Base-by-base conservation (phyloP, 2,113 vertebrate species). In the Cynoglossus semilaevis region DNA sequence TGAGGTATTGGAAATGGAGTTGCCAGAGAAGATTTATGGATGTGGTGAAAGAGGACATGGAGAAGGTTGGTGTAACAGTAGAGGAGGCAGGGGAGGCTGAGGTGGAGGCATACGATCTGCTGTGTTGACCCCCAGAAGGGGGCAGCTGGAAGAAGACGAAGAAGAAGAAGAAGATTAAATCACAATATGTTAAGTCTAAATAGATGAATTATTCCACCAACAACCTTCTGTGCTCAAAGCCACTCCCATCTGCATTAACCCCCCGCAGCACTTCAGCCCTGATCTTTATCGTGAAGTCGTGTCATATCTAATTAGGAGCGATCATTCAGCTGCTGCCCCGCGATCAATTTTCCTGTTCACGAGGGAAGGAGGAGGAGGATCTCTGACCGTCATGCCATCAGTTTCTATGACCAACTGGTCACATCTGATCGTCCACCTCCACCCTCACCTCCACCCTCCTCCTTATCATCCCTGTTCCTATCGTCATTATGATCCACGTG, bases 251-350 rank as follows among this genome's bases (percentile, higher is more conserved):
- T 67, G 17, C 63, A 51, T 64, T 50, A 72, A 59, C 45, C 75
- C 47, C 52, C 38, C 12, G 14, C 8, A 62, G 72, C 69, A 41
- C 57, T 63, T 37, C 35, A 63, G 22, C 22, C 60, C 65, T 22
- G 57, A 70, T 51, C 60, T 44, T 10, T 67, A 65, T 80, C 71
- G 14, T 15, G 66, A 45, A 58, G 54, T 40, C 60, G 35, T 70
- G 68, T 70, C 70, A 58, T 70, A 49, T 79, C 67, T 63, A 68
- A 55, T 79, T 74, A 83, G 74, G 76, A 80, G 74, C 75, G 80
- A 74, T 56, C 76, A 55, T 69, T 75, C 52, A 60, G 55, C 47
- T n/a, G 5, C 5, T 38, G 47, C 18, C 45, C 56, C 18, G 36
- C 64, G 67, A 83, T 83, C 74, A 64, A 64, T 78, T 46, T 51